Base-by-base conservation (phyloP, 2,888 invertebrate species). In the Chymomyza caudatula region DNA sequence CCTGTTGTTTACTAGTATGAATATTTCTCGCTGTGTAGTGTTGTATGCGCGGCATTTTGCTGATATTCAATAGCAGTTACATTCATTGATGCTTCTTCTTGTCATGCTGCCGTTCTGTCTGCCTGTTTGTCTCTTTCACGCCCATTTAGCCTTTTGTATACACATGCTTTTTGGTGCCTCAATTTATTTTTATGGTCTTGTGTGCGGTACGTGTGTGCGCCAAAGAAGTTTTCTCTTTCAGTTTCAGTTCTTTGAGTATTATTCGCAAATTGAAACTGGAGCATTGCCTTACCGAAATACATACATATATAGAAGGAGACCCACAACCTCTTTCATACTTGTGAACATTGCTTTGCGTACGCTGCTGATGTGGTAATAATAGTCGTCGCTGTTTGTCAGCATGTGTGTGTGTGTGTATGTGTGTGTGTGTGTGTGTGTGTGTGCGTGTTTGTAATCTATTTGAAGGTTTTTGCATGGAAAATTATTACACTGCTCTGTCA, bases 121-220 rank as follows among this genome's bases (percentile, higher is more conserved):
- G 29, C 11, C 29, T 11, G 29, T 37, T 37, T 54, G 17, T 37
- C 37, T 25, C 55, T 19, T 22, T 71, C 49, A 53, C 55, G 59
- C 65, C 58, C 65, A 44, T 42, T 37, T 42, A 60, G 56, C 43
- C 49, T 20, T 62, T 69, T 65, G 64, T 60, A 29, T 25, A 20
- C 11, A 42, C 25, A 52, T 17, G 70, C 62, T 58, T 60, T 76
- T 70, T 69, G 65, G 69, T 62, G 80, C 68, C 70, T 77, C 82
- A 81, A 84, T 84, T 81, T 81, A 84, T 81, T 81, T 80, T 81
- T 76, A 84, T 81, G 73, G 82, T 85, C 69, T 73, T 77, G 71
- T 84, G 79, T 84, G 78, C 58, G 64, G 67, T 69, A 65, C 69
- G 76, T 77, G 65, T 44, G 19, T 57, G n/a, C 44, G 57, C 19